Evolutionary conservation across 1,140 invertebrate genomes (phyloP).

Genomic region (Lasaia peninsularis): DNA sequence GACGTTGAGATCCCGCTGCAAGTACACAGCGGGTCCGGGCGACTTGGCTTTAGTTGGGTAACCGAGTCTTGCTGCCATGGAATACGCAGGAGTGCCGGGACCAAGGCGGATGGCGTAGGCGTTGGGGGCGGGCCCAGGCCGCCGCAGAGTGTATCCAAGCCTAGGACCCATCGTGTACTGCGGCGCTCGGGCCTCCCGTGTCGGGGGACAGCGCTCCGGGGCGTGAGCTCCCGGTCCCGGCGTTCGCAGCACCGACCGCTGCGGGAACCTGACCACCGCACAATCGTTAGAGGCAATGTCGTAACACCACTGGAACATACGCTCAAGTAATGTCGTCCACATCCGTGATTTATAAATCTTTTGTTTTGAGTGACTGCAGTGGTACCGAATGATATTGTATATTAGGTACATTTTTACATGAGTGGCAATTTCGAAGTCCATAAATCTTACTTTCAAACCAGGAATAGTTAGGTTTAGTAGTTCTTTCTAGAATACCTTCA

Average conservation of each 20-base stretch:
- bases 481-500: too few species aligned
- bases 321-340: background rate
- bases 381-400: too few species aligned
- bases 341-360: too few species aligned
- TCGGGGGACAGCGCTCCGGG: conserved; percentile 53
- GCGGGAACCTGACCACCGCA: conserved; percentile 25
- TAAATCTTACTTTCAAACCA: too few species aligned
- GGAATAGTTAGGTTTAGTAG: too few species aligned
- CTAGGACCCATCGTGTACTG: conserved; percentile 78
- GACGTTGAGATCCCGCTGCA: conserved; percentile 51
- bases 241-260: conserved; percentile 33
- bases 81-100: conserved; percentile 43
- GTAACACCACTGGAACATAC: too few species aligned
- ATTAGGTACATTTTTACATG: too few species aligned
- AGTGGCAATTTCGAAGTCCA: too few species aligned
- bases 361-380: too few species aligned
- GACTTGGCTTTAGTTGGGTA: conserved; percentile 50
- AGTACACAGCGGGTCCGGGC: conserved; percentile 80
- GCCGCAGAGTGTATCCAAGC: conserved; percentile 54
- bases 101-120: conserved; percentile 74
- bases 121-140: conserved; percentile 79
- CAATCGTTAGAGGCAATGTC: too few species aligned
- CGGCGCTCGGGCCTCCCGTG: conserved; percentile 72
- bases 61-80: conserved; percentile 61
- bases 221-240: conserved; percentile 78